Evolutionary conservation across 2,113 vertebrate genomes (phyloP), one percentile per base, ranked within the genome.

Genomic region (Ranitomeya imitator): DNA sequence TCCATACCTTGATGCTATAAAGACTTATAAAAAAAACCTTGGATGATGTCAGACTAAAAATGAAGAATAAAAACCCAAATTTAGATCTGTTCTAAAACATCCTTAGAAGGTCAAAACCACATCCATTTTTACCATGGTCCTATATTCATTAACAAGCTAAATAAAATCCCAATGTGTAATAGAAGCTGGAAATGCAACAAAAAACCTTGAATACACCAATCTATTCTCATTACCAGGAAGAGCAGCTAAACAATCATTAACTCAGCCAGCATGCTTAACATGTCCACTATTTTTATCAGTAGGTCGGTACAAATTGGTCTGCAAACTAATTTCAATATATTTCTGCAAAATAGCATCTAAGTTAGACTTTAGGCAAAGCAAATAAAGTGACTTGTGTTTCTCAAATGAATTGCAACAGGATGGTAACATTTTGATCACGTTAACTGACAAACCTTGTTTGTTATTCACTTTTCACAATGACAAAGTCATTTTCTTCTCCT

Each of bases 391-490:
- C 74, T 83, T 67, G 82, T 86, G 71, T 90, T 86, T 83, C 54
- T 65, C 76, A 83, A 83, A 87, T 79, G 85, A 69, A 87, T 87
- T 86, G 60, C 73, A 69, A 87, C 80, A 89, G 89, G 80, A 85
- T 89, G 81, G 80, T 79, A 89, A 89, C 73, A 85, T 89, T 89
- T 89, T 89, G 73, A 89, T 89, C 82, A 85, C 81, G 87, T 89
- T 89, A 89, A 79, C 87, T 89, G 82, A 89, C 81, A 89, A 89
- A 85, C 87, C 87, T 89, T 89, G 52, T 89, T 89, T 89, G 87
- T 83, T 83, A n/a, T 60, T 90, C 85, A 67, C 60, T 84, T 90
- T 89, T 90, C 83, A 88, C 86, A 90, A 90, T 83, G 16, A 10
- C 63, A 91, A 85, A 83, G 69, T 77, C 67, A 73, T 88, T 89